Conservation (phyloP, 2,888 invertebrate genomes). For the Ptilodon capucinus region DNA sequence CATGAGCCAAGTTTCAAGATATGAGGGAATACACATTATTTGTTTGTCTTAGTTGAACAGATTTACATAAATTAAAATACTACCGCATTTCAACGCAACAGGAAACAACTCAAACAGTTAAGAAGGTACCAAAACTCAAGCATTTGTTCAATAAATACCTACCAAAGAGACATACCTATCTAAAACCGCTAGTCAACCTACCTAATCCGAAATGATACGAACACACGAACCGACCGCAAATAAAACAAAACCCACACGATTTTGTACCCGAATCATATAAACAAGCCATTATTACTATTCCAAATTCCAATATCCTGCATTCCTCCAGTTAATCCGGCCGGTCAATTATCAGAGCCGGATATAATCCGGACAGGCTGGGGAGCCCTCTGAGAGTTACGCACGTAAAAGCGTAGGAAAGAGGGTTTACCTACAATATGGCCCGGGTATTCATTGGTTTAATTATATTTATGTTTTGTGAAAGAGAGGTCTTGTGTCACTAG, state of each 20-base stretch:
- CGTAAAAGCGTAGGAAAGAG: background rate
- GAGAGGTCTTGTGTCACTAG: no score
- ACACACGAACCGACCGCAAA: slow-evolving; percentile 6
- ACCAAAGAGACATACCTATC: background rate
- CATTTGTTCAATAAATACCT: no score
- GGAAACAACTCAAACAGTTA: no score
- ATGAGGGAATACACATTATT: no score
- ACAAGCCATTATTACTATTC: slow-evolving; percentile 26
- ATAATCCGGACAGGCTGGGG: slow-evolving; percentile 17
- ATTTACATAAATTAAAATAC: no score
- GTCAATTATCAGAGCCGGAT: slow-evolving; percentile 40
- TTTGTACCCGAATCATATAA: slow-evolving; percentile 19
- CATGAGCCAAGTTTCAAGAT: no score
- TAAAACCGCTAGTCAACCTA: background rate
- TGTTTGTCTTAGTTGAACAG: no score
- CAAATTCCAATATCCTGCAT: slow-evolving; percentile 30
- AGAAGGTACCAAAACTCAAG: no score
- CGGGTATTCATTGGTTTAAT: background rate
- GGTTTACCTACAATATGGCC: background rate
- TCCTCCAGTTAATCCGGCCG: slow-evolving; percentile 34
- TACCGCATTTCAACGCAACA: no score
- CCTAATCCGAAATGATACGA: slow-evolving; percentile 1
- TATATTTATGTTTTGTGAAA: background rate
- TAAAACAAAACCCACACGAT: slow-evolving; percentile 8
- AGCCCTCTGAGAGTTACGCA: background rate